Conservation (phyloP, 2,888 invertebrate species). For the Thymelicus acteon region DNA sequence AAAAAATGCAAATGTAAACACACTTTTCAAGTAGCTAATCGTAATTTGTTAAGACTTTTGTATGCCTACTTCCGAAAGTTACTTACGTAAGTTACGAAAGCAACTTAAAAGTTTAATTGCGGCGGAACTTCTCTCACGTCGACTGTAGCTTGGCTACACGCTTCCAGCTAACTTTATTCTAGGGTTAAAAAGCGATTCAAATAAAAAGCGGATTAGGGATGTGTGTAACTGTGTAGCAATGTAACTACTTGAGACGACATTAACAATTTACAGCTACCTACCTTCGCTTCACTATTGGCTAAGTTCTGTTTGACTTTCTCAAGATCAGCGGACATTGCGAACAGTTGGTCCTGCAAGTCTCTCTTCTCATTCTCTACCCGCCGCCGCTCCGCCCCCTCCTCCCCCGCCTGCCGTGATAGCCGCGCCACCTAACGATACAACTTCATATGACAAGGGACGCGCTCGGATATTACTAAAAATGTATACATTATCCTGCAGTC, state of each 20-base stretch:
- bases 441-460: slow-evolving; percentile 48
- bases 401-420: slow-evolving; percentile 92
- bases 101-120: no score
- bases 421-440: slow-evolving; percentile 86
- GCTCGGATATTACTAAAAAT: neutral
- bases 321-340: slow-evolving; percentile 86
- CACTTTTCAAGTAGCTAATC: no score
- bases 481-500: no score
- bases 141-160: neutral
- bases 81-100: no score
- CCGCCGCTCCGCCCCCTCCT: slow-evolving; percentile 92
- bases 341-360: slow-evolving; percentile 86
- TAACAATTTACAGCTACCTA: slow-evolving; percentile 51
- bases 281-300: slow-evolving; percentile 88
- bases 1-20: no score
- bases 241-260: neutral
- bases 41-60: no score
- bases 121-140: neutral
- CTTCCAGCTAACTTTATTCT: neutral
- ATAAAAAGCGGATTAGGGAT: neutral
- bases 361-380: slow-evolving; percentile 89
- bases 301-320: slow-evolving; percentile 87
- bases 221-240: neutral
- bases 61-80: no score
- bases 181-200: neutral